These are phyloP conservation scores for Rhinichthys klamathensis DNA, from an alignment of 2,113 vertebrate genomes.

Conservation along the genomic window DNA sequence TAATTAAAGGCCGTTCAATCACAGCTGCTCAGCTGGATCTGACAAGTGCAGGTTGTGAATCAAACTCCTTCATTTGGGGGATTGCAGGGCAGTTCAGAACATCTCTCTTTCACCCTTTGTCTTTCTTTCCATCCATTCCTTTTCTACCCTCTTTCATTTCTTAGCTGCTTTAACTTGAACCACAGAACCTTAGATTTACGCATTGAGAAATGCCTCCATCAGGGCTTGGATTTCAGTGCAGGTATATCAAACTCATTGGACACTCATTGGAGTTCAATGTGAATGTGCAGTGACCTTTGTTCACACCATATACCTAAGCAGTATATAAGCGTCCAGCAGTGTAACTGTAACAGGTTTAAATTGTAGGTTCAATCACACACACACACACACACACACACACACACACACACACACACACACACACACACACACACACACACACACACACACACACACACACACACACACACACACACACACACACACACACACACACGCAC, in stretches of 20 bases:
- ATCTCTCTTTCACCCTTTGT: neutral
- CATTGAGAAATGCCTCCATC: constrained; percentile 6
- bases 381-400: too few species aligned
- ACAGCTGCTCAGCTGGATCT: constrained; percentile 55
- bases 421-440: too few species aligned
- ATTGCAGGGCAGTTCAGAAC: constrained; percentile 2
- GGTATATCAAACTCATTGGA: neutral
- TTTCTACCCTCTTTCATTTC: neutral
- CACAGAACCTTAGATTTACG: constrained; percentile 14
- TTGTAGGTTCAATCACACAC: too few species aligned
- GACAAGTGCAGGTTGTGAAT: constrained; percentile 56
- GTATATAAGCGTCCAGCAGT: neutral
- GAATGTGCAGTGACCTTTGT: neutral
- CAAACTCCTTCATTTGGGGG: constrained; percentile 43
- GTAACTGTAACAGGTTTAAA: too few species aligned
- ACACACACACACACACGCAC: too few species aligned
- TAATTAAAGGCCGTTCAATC: constrained; percentile 64
- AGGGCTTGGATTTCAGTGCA: neutral
- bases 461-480: too few species aligned
- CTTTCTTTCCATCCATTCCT: neutral
- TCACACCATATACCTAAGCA: neutral
- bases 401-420: too few species aligned
- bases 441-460: too few species aligned
- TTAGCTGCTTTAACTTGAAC: constrained; percentile 26
- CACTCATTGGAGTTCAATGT: neutral